A percentile compares a stretch with the other conserved stretches of the same genome.
Evolutionary conservation across 1,140 invertebrate species (phyloP).

Genomic region (Lepidurus couesii): DNA sequence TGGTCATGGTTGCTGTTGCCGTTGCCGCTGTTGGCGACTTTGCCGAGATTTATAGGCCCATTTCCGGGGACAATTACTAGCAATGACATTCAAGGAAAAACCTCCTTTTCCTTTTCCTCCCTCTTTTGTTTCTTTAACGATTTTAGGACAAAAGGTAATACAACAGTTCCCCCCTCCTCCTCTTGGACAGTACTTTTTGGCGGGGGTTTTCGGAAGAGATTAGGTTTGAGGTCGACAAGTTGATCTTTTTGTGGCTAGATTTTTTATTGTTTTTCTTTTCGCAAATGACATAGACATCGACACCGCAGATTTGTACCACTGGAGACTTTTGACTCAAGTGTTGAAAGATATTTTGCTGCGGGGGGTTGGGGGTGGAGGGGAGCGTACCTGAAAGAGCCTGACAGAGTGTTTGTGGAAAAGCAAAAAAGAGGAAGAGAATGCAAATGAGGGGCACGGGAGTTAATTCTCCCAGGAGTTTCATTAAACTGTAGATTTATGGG

Average conservation of each 20-base stretch:
- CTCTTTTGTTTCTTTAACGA: not conserved
- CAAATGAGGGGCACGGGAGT: not conserved
- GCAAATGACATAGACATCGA: not conserved
- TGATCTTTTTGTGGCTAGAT: not conserved
- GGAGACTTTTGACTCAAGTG: not conserved
- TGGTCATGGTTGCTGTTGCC: not conserved
- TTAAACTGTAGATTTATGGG: constrained; percentile 1
- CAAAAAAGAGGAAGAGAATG: not conserved
- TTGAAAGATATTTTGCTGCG: not conserved
- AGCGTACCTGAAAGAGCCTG: no score
- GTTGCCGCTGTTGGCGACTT: not conserved
- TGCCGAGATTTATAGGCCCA: constrained; percentile 12
- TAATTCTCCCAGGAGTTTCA: not conserved
- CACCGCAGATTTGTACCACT: not conserved
- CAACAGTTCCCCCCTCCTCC: not conserved
- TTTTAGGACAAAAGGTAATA: not conserved
- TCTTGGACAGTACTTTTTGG: not conserved
- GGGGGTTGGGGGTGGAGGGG: no score
- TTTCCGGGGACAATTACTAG: constrained; percentile 15
- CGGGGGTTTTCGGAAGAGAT: not conserved
- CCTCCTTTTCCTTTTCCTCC: not conserved
- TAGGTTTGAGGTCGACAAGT: constrained; percentile 21
- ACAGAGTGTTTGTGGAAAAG: not conserved
- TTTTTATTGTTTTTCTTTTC: not conserved
- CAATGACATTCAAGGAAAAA: constrained; percentile 15